Evolutionary conservation across 1,140 invertebrate genomes (phyloP).

Genomic region (Ostrea edulis): DNA sequence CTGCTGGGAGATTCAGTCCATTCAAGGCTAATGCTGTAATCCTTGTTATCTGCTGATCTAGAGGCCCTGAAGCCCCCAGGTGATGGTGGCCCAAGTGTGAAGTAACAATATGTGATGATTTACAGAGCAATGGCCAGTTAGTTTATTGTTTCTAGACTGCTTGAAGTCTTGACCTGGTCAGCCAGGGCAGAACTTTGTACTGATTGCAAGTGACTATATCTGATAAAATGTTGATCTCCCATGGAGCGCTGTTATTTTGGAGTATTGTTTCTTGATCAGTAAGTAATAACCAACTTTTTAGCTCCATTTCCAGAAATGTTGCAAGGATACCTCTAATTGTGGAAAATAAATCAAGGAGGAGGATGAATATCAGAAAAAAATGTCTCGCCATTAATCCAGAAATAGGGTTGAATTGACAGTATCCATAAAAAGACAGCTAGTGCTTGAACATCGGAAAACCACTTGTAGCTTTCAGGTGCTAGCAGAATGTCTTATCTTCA

Average conservation of each 20-base stretch:
- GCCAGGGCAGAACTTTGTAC: not conserved
- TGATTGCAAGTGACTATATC: too few species aligned
- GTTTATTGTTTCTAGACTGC: slow-evolving; percentile 3
- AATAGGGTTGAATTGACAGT: too few species aligned
- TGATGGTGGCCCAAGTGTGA: not conserved
- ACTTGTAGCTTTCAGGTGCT: not conserved
- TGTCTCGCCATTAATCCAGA: too few species aligned
- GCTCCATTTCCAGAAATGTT: too few species aligned
- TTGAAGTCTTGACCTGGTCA: not conserved
- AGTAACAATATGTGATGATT: not conserved
- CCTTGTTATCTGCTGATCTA: not conserved
- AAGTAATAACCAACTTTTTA: too few species aligned
- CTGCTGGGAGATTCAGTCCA: not conserved
- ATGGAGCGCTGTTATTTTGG: too few species aligned
- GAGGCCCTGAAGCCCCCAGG: not conserved
- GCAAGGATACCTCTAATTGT: too few species aligned
- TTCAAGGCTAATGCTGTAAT: not conserved
- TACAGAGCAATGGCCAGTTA: slow-evolving; percentile 13
- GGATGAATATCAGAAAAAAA: too few species aligned
- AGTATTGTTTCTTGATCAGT: too few species aligned
- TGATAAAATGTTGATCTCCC: too few species aligned
- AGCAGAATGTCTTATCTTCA: not conserved
- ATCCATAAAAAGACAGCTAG: too few species aligned
- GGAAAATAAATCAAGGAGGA: too few species aligned
- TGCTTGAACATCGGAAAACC: not conserved